A percentile compares a stretch with the other conserved stretches of the same genome.
Evolutionary conservation across 2,113 vertebrate species (phyloP).

Genomic region (Mandrillus leucophaeus): DNA sequence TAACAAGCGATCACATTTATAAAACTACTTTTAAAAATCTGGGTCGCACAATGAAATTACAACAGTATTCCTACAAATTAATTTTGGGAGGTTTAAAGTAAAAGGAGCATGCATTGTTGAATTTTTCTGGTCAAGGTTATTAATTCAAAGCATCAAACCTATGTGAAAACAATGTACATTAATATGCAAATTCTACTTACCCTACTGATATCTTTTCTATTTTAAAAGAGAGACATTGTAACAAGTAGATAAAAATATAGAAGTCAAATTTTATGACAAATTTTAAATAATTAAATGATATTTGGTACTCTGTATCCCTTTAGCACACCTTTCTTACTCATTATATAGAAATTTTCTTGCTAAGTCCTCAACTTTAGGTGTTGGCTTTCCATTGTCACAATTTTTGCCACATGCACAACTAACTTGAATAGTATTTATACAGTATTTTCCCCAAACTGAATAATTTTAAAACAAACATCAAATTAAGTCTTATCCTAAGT

Average conservation of each 20-base stretch:
- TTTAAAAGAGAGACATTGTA: neutral
- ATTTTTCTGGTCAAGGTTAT: neutral
- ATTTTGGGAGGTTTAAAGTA: neutral
- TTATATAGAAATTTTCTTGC: neutral
- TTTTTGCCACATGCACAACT: neutral
- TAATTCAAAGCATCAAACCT: neutral
- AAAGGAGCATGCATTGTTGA: neutral
- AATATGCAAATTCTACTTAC: conserved; percentile 18
- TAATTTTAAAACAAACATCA: conserved; percentile 3
- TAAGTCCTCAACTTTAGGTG: neutral
- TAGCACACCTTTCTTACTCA: neutral
- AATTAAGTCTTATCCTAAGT: neutral
- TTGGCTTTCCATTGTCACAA: neutral
- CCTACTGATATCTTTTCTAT: neutral
- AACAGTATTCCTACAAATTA: neutral
- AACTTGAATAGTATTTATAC: neutral
- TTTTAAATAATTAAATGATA: neutral
- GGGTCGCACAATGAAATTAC: neutral
- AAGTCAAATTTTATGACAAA: neutral
- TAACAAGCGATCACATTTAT: neutral
- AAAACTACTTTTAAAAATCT: neutral
- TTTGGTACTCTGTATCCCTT: neutral
- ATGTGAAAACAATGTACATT: neutral
- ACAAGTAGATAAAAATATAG: neutral
- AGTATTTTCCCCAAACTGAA: neutral